These are phyloP conservation scores for Trissolcus brochymenae DNA, from an alignment of 2,888 invertebrate species.

Conservation along the genomic window DNA sequence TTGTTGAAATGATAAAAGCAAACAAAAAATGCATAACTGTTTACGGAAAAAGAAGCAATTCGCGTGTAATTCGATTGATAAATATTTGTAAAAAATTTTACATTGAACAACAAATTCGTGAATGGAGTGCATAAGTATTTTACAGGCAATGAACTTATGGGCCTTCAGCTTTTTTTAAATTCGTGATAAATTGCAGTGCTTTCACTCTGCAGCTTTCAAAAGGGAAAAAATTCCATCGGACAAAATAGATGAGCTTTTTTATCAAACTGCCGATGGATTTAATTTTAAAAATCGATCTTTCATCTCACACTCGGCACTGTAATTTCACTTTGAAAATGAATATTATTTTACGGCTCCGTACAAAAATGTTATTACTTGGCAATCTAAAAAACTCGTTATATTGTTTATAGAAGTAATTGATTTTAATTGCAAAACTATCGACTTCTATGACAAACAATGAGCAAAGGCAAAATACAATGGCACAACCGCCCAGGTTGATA, in stretches of 20 bases:
- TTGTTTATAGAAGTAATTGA: constrained; percentile 45
- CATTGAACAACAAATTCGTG: too few relatives aligned
- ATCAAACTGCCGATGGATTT: constrained; percentile 51
- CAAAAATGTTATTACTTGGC: constrained; percentile 30
- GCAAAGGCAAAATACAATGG: not conserved
- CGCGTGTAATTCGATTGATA: not conserved
- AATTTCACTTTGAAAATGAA: constrained; percentile 35
- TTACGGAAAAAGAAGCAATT: too few relatives aligned
- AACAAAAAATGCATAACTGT: too few relatives aligned
- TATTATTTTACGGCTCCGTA: constrained; percentile 37
- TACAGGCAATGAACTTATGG: constrained; percentile 23
- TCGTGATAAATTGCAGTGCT: constrained; percentile 45
- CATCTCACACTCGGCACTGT: constrained; percentile 20
- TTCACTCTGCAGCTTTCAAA: constrained; percentile 34
- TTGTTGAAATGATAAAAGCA: too few relatives aligned
- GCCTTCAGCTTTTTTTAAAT: constrained; percentile 33
- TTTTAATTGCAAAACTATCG: constrained; percentile 27
- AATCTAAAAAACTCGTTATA: constrained; percentile 36
- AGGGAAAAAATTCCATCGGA: constrained; percentile 33
- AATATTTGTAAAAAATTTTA: constrained; percentile 3
- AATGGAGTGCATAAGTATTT: constrained; percentile 3
- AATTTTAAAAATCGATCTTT: constrained; percentile 52
- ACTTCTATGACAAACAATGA: constrained; percentile 8
- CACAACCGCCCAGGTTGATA: not conserved
- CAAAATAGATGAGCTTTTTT: constrained; percentile 51